Conservation (phyloP, 2,797 vertebrate genomes). For the Esox lucius region DNA sequence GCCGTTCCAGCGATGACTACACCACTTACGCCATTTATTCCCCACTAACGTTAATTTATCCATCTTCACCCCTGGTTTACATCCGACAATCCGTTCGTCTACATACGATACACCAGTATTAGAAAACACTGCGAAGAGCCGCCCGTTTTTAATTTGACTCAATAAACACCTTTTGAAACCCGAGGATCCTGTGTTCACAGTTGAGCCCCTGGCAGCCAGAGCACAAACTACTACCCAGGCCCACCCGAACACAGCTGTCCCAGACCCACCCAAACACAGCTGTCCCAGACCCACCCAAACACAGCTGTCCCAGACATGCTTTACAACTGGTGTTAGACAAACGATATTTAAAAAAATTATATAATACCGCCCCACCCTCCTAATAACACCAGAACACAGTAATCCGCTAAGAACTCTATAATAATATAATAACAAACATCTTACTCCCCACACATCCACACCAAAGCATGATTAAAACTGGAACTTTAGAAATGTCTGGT, state of each 20-base stretch:
- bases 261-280: too few species aligned
- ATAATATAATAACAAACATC: background rate
- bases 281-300: constrained; percentile 11
- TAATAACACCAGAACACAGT: constrained; percentile 31
- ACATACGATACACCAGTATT: constrained; percentile 20
- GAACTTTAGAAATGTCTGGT: constrained; percentile 22
- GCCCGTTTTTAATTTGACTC: background rate
- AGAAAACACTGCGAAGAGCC: constrained; percentile 24
- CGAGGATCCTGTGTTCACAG: constrained; percentile 23
- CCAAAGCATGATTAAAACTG: constrained; percentile 19
- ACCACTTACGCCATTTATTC: background rate
- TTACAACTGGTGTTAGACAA: constrained; percentile 53
- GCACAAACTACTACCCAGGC: background rate
- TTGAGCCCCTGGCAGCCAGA: constrained; percentile 10
- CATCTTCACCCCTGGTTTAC: constrained; percentile 5
- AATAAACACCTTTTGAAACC: constrained; percentile 1
- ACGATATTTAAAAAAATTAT: constrained; percentile 51
- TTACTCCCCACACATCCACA: constrained; percentile 4
- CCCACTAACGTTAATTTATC: constrained; percentile 4
- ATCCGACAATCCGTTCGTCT: constrained; percentile 7
- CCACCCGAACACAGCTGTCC: background rate
- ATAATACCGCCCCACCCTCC: too few species aligned
- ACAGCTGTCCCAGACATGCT: constrained; percentile 49
- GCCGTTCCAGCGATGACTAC: background rate
- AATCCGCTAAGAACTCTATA: constrained; percentile 15